A percentile compares a stretch with the other conserved stretches of the same genome.
Conservation (phyloP, 2,888 invertebrate genomes). For the Helicoverpa assulta region DNA sequence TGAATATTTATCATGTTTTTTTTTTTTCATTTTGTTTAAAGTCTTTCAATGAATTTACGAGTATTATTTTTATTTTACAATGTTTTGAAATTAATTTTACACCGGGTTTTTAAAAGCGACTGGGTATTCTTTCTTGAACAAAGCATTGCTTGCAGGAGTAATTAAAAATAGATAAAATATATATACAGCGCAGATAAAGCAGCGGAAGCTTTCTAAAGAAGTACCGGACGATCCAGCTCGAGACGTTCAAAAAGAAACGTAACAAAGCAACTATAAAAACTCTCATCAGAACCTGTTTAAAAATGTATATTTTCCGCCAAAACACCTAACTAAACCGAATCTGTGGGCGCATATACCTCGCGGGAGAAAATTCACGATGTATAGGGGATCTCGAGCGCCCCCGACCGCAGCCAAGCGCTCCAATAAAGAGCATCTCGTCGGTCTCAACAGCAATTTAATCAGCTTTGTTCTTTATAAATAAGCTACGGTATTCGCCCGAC, state of each 20-base stretch:
- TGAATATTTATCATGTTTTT: conserved; percentile 70
- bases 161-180: conserved; percentile 31
- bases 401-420: conserved; percentile 66
- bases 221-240: conserved; percentile 11
- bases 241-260: conserved; percentile 18
- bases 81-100: neutral
- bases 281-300: conserved; percentile 56
- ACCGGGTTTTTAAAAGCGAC: neutral
- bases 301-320: conserved; percentile 61
- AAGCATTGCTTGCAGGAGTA: conserved; percentile 18
- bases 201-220: conserved; percentile 19
- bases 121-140: neutral
- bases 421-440: conserved; percentile 73
- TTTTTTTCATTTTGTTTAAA: conserved; percentile 60
- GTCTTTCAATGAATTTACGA: conserved; percentile 45
- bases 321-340: conserved; percentile 60
- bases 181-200: neutral
- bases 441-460: conserved; percentile 81
- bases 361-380: conserved; percentile 58
- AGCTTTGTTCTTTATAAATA: conserved; percentile 81
- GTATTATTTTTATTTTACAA: conserved; percentile 17
- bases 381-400: conserved; percentile 57
- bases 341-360: conserved; percentile 56
- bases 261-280: conserved; percentile 38
- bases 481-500: conserved; percentile 70